A percentile compares a stretch with the other conserved stretches of the same genome.
phyloP scores from a whole-genome alignment of 2,797 vertebrate genomes.

The Smutsia temminckii region DNA sequence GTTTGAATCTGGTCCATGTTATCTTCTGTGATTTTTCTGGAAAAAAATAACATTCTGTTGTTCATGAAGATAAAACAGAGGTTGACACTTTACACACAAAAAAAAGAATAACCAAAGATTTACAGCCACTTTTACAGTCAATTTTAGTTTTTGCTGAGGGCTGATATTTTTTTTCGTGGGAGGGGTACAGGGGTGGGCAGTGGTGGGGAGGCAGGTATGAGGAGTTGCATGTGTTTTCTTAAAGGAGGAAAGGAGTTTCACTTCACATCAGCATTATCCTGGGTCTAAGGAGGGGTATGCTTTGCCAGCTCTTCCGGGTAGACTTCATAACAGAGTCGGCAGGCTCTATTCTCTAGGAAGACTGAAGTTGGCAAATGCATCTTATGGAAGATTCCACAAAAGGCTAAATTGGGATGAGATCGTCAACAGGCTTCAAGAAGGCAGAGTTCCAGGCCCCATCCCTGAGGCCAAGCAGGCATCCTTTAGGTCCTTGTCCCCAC shows the following conservation, averaged over 20 bases:
- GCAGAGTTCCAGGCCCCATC: conserved; percentile 32
- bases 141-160: not conserved
- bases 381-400: conserved; percentile 65
- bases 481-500: conserved; percentile 32
- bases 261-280: not conserved
- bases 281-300: not conserved
- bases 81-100: conserved; percentile 27
- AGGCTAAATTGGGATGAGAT: conserved; percentile 54
- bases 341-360: conserved; percentile 62
- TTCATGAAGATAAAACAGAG: conserved; percentile 51
- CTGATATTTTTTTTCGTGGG: not conserved
- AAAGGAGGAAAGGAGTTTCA: not conserved
- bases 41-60: conserved; percentile 27
- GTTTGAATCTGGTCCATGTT: conserved; percentile 36
- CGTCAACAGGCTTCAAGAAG: conserved; percentile 49
- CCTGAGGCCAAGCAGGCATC: not conserved
- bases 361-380: conserved; percentile 45
- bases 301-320: not conserved
- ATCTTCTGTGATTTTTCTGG: conserved; percentile 41
- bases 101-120: conserved; percentile 31
- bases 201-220: not conserved
- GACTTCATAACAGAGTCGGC: conserved; percentile 20
- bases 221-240: not conserved
- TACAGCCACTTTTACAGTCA: not conserved
- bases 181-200: not conserved